Evolutionary conservation across 2,888 invertebrate species (phyloP).

Genomic region (Euplexia lucipara): DNA sequence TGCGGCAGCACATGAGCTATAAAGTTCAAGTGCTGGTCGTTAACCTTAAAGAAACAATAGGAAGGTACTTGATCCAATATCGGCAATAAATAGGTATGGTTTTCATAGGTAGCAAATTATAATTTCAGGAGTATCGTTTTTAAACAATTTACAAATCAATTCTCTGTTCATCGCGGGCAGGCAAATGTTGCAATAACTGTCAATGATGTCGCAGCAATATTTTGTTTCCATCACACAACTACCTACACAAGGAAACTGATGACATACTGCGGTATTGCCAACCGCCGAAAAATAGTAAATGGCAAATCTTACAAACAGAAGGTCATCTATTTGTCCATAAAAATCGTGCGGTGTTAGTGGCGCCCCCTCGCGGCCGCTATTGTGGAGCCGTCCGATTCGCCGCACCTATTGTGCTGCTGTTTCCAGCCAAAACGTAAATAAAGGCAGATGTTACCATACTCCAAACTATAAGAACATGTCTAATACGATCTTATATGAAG

Average conservation of each 20-base stretch:
- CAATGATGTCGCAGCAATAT: conserved; percentile 3
- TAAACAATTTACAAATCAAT: conserved; percentile 10
- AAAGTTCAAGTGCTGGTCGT: conserved; percentile 54
- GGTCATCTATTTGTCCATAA: conserved; percentile 80
- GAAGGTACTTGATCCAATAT: conserved; percentile 10
- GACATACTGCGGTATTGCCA: conserved; percentile 21
- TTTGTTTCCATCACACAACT: neutral
- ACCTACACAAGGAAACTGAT: neutral
- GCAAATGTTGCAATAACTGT: neutral
- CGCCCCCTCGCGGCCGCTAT: conserved; percentile 70
- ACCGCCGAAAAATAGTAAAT: conserved; percentile 41
- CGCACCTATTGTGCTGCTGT: conserved; percentile 87
- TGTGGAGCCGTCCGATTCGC: conserved; percentile 83
- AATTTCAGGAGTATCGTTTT: conserved; percentile 8
- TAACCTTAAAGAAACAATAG: conserved; percentile 47
- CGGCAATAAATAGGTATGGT: conserved; percentile 7
- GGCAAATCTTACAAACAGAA: conserved; percentile 67
- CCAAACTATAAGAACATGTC: conserved; percentile 76
- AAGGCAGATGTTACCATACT: conserved; percentile 90
- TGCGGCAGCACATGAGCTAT: conserved; percentile 38
- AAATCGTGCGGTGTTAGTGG: conserved; percentile 66
- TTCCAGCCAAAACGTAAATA: conserved; percentile 90
- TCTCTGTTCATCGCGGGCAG: conserved; percentile 7
- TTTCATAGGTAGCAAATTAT: conserved; percentile 15
- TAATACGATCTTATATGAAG: conserved; percentile 59